Evolutionary conservation across 2,888 invertebrate species (phyloP), one percentile per base, ranked within the genome.

Genomic region (Rhamnusium bicolor): DNA sequence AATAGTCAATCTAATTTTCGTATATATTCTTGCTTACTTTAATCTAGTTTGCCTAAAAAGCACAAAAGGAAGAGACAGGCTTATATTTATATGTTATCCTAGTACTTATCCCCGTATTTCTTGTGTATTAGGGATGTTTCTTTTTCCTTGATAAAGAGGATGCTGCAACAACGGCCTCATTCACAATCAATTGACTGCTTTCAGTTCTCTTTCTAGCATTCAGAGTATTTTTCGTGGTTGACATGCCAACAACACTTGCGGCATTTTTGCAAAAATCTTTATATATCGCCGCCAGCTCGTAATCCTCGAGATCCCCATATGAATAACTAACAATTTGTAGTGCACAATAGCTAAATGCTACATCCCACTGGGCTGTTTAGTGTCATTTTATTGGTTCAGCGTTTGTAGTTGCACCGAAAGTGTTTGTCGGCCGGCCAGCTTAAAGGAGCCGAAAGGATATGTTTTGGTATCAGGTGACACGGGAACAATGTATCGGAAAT

Each of bases 381-480:
- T 73, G 73, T 73, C 54, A 75, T 71, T 71, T 75, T 73, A 75
- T 75, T 73, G 70, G 75, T 66, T 67, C 69, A 53, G 65, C 40
- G 63, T 75, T 76, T 73, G 56, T 56, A 67, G 67, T 61, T 60
- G 58, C 29, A 54, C 63, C 72, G 71, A 72, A 54, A 66, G 16
- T 69, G 69, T 74, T 76, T 74, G 76, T 73, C 73, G 72, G 74
- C 49, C 16, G 47, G 46, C 27, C 14, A 60, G 58, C 29, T 63
- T 53, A 72, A 76, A 74, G 63, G 69, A 58, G 54, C 74, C 74
- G 76, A 72, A 32, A 61, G 72, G 74, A 62, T 65, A 56, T 73
- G 73, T 72, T 76, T 76, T 76, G 69, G 76, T 69, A 29, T 72
- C 76, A 66, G 63, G 62, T 74, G 74, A 76, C 76, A 68, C 21